Conservation (phyloP, 2,113 vertebrate genomes). For the Zosterops japonicus region DNA sequence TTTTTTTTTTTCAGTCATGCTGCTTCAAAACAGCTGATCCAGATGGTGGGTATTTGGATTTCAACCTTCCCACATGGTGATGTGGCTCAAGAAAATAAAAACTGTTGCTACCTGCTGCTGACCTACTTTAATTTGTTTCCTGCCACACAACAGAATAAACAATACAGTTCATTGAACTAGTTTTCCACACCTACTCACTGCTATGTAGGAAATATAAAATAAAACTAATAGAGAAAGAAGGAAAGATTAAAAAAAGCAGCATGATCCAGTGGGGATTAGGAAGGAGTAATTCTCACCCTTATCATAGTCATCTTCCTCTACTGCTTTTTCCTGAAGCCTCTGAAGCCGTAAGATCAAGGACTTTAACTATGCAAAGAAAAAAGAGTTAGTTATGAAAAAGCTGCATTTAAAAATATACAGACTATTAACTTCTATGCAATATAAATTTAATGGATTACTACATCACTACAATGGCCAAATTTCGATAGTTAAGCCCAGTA, state of each 20-base stretch:
- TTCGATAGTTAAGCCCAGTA: not conserved
- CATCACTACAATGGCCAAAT: not conserved
- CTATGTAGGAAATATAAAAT: not conserved
- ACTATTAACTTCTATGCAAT: not conserved
- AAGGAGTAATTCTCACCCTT: slow-evolving; percentile 70
- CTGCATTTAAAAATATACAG: not conserved
- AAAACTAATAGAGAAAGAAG: not conserved
- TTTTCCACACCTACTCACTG: not conserved
- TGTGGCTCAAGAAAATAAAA: slow-evolving; percentile 41
- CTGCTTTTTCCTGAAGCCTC: slow-evolving; percentile 85
- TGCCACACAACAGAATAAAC: not conserved
- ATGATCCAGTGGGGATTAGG: not conserved
- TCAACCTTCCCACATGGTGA: slow-evolving; percentile 6
- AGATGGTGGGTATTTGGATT: slow-evolving; percentile 25
- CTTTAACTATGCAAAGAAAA: slow-evolving; percentile 75
- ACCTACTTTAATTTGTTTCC: slow-evolving; percentile 39
- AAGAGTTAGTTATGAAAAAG: not conserved
- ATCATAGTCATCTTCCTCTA: slow-evolving; percentile 88
- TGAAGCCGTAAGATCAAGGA: slow-evolving; percentile 83
- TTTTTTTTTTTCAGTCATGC: slow-evolving; percentile 29
- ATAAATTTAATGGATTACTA: not conserved
- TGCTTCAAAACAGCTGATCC: slow-evolving; percentile 54
- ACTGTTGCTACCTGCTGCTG: slow-evolving; percentile 50
- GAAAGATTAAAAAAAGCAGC: not conserved
- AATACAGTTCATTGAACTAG: not conserved